A percentile compares a stretch with the other conserved stretches of the same genome.
Conservation (phyloP, 2,113 vertebrate genomes). For the Carettochelys insculpta region DNA sequence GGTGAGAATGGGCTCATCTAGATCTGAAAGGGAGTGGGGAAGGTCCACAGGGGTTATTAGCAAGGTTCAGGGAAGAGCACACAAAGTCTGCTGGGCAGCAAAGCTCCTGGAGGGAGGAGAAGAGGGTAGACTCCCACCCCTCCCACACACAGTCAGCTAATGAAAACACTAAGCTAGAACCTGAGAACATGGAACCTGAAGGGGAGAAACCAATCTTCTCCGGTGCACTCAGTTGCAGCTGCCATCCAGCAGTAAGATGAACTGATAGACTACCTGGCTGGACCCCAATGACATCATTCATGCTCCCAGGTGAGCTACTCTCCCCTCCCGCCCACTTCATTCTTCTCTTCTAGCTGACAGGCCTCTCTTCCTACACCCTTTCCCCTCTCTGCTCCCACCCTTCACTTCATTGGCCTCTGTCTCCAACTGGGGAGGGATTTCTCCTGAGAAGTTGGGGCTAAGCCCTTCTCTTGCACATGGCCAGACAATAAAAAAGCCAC, state of each 20-base stretch:
- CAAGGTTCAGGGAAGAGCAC: neutral
- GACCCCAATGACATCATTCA: neutral
- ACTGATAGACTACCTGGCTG: neutral
- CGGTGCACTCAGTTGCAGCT: neutral
- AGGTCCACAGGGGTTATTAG: slow-evolving; percentile 37
- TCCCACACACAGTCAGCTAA: neutral
- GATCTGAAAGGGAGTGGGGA: slow-evolving; percentile 80
- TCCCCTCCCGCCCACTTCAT: neutral
- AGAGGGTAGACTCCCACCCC: neutral
- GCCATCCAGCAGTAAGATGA: neutral
- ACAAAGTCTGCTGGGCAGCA: slow-evolving; percentile 1
- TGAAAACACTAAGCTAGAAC: slow-evolving; percentile 8
- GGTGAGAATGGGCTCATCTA: slow-evolving; percentile 92
- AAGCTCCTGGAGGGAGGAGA: neutral
- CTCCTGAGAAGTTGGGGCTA: neutral
- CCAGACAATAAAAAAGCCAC: neutral
- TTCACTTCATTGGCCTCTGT: neutral
- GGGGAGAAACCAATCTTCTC: slow-evolving; percentile 29
- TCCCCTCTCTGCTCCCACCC: neutral
- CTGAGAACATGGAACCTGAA: neutral
- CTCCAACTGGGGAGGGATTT: neutral
- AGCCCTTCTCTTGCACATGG: neutral
- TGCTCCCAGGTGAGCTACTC: neutral
- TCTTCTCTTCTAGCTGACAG: neutral
- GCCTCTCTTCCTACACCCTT: neutral